Evolutionary conservation across 2,888 invertebrate genomes (phyloP), one percentile per base, ranked within the genome.

Genomic region (Galeopsomyia nigrocyanea): DNA sequence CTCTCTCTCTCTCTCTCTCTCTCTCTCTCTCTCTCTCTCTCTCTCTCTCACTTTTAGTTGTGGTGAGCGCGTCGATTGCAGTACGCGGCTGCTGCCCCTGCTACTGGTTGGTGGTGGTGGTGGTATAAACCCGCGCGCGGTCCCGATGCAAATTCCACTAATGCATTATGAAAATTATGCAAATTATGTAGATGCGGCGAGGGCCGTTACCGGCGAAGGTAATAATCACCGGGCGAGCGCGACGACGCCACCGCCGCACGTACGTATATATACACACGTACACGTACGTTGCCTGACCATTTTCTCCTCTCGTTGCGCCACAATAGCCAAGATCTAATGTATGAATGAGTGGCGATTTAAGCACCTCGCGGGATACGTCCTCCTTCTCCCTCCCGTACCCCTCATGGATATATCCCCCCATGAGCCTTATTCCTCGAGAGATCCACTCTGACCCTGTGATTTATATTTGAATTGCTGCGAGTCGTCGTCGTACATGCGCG

Each of bases 81-180:
- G 51, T 17, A 19, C 19, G 51, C 16, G 16, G 50, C 50, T 50
- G 50, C 50, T 13, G 6, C 56, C 21, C n/a, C n/a, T n/a, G n/a
- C n/a, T n/a, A n/a, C n/a, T n/a, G n/a, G n/a, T 26, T 26, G 26
- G 46, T 51, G 3, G 10, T n/a, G 3, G n/a, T n/a, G 21, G 46
- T 47, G 17, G 17, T 49, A 17, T 26, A 26, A 26, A 2, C 26
- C 26, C 2, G 26, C 6, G 26, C 6, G 53, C 74, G 75, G 65
- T 76, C 74, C 67, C 68, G 75, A 80, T 81, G 80, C 80, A 79
- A 82, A 82, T 81, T 76, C 72, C 75, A 71, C 78, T 79, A 77
- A 82, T 81, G 80, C 81, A 80, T 81, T 82, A 81, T 80, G 81
- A 82, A 81, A 81, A 81, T 82, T 81, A 82, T 82, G 82, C 80